Evolutionary conservation across 2,888 invertebrate genomes (phyloP).

Genomic region (Caenorhabditis sinica): DNA sequence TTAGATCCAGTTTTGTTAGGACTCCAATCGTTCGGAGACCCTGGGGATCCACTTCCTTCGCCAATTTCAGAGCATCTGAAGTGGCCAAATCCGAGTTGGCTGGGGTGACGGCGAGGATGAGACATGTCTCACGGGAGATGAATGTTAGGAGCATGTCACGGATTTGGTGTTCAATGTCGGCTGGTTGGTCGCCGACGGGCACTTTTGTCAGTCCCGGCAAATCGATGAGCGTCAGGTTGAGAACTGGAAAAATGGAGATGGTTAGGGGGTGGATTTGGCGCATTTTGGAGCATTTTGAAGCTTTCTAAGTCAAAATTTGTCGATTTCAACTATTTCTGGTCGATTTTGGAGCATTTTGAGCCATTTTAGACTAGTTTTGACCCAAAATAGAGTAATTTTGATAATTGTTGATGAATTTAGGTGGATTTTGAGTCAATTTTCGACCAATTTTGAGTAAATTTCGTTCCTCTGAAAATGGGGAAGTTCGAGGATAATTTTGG

Average conservation of each 20-base stretch:
- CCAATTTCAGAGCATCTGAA: slow-evolving; percentile 97
- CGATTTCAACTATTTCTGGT: no score
- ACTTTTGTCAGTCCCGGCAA: slow-evolving; percentile 87
- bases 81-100: slow-evolving; percentile 89
- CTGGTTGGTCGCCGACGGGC: slow-evolving; percentile 87
- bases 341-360: neutral
- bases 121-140: slow-evolving; percentile 83
- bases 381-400: no score
- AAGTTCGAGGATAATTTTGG: no score
- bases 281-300: neutral
- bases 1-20: slow-evolving; percentile 98
- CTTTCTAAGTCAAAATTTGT: neutral
- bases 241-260: slow-evolving; percentile 84
- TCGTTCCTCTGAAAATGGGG: no score
- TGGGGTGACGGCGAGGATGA: slow-evolving; percentile 84
- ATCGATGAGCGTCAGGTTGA: slow-evolving; percentile 87
- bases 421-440: no score
- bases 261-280: no score
- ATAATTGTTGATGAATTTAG: no score
- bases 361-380: neutral
- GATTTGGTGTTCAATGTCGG: slow-evolving; percentile 86
- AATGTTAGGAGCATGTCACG: slow-evolving; percentile 86
- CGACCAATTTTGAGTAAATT: no score
- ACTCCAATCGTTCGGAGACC: slow-evolving; percentile 98
- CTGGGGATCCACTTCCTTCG: slow-evolving; percentile 86